Conservation (phyloP, 2,888 invertebrate genomes). For the Amaurobius ferox region DNA sequence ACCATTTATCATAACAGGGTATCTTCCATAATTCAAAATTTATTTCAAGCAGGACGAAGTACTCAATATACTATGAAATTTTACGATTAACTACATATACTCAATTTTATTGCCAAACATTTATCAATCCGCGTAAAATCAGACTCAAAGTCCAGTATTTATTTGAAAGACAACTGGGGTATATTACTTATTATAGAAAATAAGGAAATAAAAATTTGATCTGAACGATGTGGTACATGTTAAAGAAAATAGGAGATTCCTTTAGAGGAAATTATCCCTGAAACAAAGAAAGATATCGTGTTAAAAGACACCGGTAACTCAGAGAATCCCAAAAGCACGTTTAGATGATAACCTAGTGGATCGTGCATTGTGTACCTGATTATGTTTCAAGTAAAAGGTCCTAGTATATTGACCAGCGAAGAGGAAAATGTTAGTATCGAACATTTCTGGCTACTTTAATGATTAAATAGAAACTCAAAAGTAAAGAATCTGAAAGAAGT, state of each 20-base stretch:
- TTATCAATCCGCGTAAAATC: not conserved
- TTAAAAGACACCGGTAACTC: conserved; percentile 35
- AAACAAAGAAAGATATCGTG: conserved; percentile 32
- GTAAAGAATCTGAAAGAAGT: conserved; percentile 39
- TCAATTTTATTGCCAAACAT: too few species aligned
- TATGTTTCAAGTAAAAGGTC: conserved; percentile 63
- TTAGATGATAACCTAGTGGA: conserved; percentile 58
- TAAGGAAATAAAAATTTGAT: conserved; percentile 9
- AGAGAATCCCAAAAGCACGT: conserved; percentile 61
- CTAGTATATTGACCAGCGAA: conserved; percentile 51
- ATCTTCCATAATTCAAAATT: too few species aligned
- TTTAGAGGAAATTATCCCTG: conserved; percentile 35
- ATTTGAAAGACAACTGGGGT: not conserved
- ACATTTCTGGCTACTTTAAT: conserved; percentile 59
- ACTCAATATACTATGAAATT: too few species aligned
- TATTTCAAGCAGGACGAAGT: too few species aligned
- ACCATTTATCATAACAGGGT: too few species aligned
- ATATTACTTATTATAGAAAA: conserved; percentile 18
- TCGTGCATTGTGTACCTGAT: conserved; percentile 64
- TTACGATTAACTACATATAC: too few species aligned
- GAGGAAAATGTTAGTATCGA: conserved; percentile 62
- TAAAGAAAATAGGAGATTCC: conserved; percentile 32
- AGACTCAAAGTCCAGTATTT: not conserved
- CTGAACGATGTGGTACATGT: conserved; percentile 28
- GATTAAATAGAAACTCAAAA: conserved; percentile 20